Conservation (phyloP, 92 coral and sea anemone species). For the Isaurus tuberculatus region DNA sequence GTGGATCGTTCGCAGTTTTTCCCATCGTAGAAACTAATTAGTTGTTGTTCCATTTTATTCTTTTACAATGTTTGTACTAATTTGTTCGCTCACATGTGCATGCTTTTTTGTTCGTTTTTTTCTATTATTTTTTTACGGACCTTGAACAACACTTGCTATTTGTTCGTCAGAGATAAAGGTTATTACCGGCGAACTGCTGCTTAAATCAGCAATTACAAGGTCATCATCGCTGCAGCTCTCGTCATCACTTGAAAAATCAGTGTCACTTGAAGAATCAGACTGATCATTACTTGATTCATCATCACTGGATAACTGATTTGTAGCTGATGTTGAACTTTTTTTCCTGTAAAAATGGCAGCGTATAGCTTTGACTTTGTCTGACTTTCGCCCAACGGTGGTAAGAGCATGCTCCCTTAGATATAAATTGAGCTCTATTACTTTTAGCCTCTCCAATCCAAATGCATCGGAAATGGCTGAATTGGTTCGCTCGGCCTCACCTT, state of each 20-base stretch:
- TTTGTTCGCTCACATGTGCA: conserved; percentile 4
- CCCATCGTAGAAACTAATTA: background rate
- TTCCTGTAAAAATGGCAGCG: conserved; percentile 42
- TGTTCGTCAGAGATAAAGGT: conserved; percentile 17
- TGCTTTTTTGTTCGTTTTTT: conserved; percentile 7
- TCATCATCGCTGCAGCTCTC: conserved; percentile 27
- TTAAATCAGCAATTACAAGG: conserved; percentile 24
- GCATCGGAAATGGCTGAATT: conserved; percentile 57
- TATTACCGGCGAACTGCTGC: conserved; percentile 27
- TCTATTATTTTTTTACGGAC: conserved; percentile 16
- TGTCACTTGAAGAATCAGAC: conserved; percentile 36
- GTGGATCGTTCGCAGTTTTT: conserved; percentile 1
- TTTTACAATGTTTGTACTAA: background rate
- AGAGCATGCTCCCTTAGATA: conserved; percentile 40
- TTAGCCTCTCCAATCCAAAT: conserved; percentile 36
- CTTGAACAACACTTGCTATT: conserved; percentile 24
- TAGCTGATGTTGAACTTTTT: conserved; percentile 27
- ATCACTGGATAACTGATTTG: conserved; percentile 15
- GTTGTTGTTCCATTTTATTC: background rate
- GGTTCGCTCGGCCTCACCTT: conserved; percentile 57
- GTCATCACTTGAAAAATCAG: conserved; percentile 29
- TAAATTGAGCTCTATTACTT: conserved; percentile 32
- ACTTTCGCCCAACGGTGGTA: conserved; percentile 35
- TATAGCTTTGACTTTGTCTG: conserved; percentile 27
- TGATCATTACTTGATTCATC: conserved; percentile 23